A percentile compares a stretch with the other conserved stretches of the same genome.
Evolutionary conservation across 1,140 invertebrate genomes (phyloP).

Genomic region (Drosophila kohkoa): DNA sequence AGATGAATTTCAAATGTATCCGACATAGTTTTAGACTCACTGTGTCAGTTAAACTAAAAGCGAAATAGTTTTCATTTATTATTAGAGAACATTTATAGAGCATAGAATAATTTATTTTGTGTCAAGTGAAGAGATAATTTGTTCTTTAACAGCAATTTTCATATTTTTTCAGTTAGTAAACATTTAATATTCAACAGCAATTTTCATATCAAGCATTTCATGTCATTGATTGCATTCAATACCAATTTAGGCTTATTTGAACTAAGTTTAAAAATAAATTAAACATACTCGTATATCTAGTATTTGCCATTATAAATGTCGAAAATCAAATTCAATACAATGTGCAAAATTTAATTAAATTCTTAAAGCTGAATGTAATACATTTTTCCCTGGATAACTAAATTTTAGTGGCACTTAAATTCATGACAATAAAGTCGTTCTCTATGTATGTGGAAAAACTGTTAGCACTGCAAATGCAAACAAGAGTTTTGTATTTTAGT

Average conservation of each 20-base stretch:
- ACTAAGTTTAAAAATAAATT: too few relatives aligned
- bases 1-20: neutral
- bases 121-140: too few relatives aligned
- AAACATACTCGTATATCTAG: too few relatives aligned
- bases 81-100: neutral
- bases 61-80: too few relatives aligned
- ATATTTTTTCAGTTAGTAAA: too few relatives aligned
- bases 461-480: neutral
- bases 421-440: neutral
- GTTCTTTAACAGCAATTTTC: too few relatives aligned
- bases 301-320: too few relatives aligned
- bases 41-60: neutral
- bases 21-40: neutral
- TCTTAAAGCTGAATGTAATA: neutral
- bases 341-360: neutral
- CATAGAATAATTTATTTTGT: neutral
- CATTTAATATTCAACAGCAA: too few relatives aligned
- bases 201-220: too few relatives aligned
- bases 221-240: neutral
- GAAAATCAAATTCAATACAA: too few relatives aligned
- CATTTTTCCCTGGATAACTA: neutral
- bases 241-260: neutral
- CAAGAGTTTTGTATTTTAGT: constrained; percentile 10
- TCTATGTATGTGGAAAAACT: neutral
- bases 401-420: constrained; percentile 4